Base-by-base conservation (phyloP, 2,888 invertebrate genomes). In the Syritta pipiens region DNA sequence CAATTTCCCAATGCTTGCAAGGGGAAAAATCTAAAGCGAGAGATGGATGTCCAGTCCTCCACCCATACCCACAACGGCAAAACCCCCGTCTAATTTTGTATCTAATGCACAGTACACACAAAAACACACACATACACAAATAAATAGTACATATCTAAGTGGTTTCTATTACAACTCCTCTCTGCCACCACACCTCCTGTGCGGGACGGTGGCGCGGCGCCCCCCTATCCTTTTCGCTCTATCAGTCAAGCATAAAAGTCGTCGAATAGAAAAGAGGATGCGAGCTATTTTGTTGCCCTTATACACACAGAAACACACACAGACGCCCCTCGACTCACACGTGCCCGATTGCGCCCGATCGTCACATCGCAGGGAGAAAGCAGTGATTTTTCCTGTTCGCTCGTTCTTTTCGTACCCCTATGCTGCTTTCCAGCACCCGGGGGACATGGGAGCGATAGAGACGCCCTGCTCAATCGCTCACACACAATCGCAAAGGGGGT, bases 201-300 rank as follows among this genome's bases (percentile, higher is more conserved):
- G n/a, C n/a, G n/a, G n/a, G n/a, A n/a, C n/a, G n/a, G n/a, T n/a
- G n/a, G 32, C 22, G 19, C 30, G 9, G 7, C 30, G 28, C 30
- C 60, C 79, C 77, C 79, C 74, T 74, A 74, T 79, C 79, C 79
- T 79, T 74, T 79, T 67, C 79, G 79, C 67, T 79, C 79, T 79
- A 74, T 74, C 74, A 79, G 79, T 79, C 79, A 79, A 67, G 79
- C 79, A 62, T 79, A 74, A 79, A 74, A 79, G 74, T 68, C 37
- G 14, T 9, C 46, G 60, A 74, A 57, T 79, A 62, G 67, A 74
- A 79, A 79, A 79, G 62, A 79, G 79, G 79, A 68, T 79, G 79
- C 79, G 67, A 67, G 74, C 62, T 63, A 62, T 35, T 37, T 60
- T 30, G 30, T 49, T 63, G 57, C 63, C 48, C 57, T 57, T 57